Evolutionary conservation across 2,888 invertebrate genomes (phyloP), one percentile per base, ranked within the genome.

Genomic region (Drosophila hawaiiensis): DNA sequence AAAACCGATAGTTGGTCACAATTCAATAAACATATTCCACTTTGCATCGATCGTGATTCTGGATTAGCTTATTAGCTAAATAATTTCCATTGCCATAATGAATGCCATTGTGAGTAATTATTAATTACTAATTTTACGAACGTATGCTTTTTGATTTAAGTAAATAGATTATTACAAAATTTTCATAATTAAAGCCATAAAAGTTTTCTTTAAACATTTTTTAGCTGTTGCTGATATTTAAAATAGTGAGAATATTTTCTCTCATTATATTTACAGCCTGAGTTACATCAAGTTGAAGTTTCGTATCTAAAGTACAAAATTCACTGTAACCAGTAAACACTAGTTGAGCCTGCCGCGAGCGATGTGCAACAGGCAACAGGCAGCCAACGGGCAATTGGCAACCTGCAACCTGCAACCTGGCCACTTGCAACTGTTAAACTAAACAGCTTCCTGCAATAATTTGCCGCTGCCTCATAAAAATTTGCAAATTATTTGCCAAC

Each of bases 401-500:
- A 37, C 37, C 28, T 52, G 63, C 61, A 64, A 62, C 62, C 31
- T 62, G 73, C 62, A 54, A 58, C 52, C 52, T 43, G 53, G 43
- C 73, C 43, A 60, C 68, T 60, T 63, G 63, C 78, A 81, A 80
- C 84, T 84, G 75, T 75, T 82, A 73, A 81, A 65, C 70, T 84
- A 79, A 84, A 68, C 84, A 76, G 78, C 82, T 74, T 87, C 85
- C 79, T 81, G 77, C 68, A 80, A 77, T 76, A 73, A 75, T 74
- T 76, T 58, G 66, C 63, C 41, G 75, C 76, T 75, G 82, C 78
- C 88, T 76, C 87, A 73, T 87, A 87, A 87, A 87, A 87, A 68
- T 82, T 88, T 77, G 83, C 80, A 87, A 79, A 85, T 87, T 89
- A 87, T 87, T 89, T 83, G 82, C 88, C 71, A 85, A 80, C 75